These are phyloP conservation scores for Bothrops jararaca DNA, from an alignment of 2,113 vertebrate genomes.

Conservation along the genomic window DNA sequence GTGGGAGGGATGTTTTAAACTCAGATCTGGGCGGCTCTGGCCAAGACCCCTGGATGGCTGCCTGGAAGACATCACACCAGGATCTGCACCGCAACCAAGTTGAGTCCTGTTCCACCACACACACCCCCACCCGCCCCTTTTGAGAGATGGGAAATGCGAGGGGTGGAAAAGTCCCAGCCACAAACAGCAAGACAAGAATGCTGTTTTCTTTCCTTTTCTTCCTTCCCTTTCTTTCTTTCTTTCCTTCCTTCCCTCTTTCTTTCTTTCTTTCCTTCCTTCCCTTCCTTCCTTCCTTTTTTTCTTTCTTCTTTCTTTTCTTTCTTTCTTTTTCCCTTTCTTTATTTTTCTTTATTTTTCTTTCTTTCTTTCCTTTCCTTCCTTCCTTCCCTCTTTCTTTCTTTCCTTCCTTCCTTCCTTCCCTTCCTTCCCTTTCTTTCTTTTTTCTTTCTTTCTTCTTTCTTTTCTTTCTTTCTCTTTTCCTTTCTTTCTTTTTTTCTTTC, in stretches of 20 bases:
- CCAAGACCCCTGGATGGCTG: slow-evolving; percentile 29
- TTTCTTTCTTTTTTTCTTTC: too few species aligned
- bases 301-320: too few species aligned
- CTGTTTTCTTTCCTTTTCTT: too few species aligned
- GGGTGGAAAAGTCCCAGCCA: background rate
- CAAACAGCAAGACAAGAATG: background rate
- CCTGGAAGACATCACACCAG: slow-evolving; percentile 4
- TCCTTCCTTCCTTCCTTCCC: too few species aligned
- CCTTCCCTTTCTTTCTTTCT: background rate
- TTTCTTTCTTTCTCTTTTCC: too few species aligned
- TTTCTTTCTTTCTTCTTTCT: too few species aligned
- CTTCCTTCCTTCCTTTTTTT: too few species aligned
- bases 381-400: background rate
- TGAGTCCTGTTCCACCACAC: background rate
- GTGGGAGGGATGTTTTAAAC: slow-evolving; percentile 45
- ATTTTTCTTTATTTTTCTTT: too few species aligned
- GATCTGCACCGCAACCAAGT: slow-evolving; percentile 27
- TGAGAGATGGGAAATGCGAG: background rate
- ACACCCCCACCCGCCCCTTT: background rate
- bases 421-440: too few species aligned
- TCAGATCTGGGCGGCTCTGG: slow-evolving; percentile 24
- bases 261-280: background rate
- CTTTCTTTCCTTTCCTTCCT: background rate
- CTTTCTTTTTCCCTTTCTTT: too few species aligned
- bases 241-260: background rate